Evolutionary conservation across 2,113 vertebrate genomes (phyloP).

Genomic region (Dipodomys ordii): DNA sequence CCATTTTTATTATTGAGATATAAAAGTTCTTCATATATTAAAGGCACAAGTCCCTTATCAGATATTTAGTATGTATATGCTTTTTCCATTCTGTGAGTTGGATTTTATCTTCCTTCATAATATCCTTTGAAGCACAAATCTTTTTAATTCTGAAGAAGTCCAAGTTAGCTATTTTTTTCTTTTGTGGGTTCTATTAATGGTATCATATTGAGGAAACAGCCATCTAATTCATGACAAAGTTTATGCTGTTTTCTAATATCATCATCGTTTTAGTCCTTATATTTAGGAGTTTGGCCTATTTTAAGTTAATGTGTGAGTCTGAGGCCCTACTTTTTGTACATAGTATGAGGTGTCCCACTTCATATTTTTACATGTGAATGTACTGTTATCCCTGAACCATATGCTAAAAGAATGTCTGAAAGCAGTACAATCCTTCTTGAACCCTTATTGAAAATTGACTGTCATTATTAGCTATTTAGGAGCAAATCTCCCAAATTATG

Average conservation of each 20-base stretch:
- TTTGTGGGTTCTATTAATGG: not conserved
- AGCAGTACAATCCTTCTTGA: not conserved
- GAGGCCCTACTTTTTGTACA: not conserved
- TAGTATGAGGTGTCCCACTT: not conserved
- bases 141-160: not conserved
- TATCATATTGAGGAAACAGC: not conserved
- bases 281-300: slow-evolving; percentile 34
- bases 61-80: not conserved
- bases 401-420: slow-evolving; percentile 43
- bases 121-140: not conserved
- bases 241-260: not conserved
- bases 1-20: slow-evolving; percentile 34
- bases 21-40: not conserved
- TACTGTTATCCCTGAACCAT: not conserved
- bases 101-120: not conserved
- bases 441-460: not conserved
- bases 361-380: not conserved
- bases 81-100: not conserved
- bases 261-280: not conserved
- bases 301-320: slow-evolving; percentile 5
- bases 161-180: not conserved
- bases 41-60: not conserved
- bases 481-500: not conserved
- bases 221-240: not conserved
- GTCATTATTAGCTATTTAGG: not conserved